Conservation (phyloP, 1,140 invertebrate genomes). For the Neodiprion pinetum region DNA sequence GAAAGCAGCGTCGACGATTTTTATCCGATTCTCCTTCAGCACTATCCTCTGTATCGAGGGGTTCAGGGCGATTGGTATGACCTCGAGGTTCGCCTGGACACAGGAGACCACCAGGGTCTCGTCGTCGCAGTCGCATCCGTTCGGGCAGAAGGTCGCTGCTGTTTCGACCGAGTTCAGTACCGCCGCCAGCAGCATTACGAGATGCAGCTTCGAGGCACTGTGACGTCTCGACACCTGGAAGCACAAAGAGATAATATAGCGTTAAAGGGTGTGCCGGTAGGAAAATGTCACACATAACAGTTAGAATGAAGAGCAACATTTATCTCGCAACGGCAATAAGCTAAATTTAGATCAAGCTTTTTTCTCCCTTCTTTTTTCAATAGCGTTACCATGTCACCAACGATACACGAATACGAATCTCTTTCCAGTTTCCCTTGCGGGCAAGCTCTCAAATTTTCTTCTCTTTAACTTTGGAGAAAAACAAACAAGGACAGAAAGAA, state of each 20-base stretch:
- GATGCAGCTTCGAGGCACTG: slow-evolving; percentile 45
- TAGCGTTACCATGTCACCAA: no score
- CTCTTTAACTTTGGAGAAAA: no score
- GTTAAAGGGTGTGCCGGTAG: background rate
- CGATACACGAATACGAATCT: no score
- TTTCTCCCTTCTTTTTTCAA: no score
- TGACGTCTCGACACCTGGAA: slow-evolving; percentile 47
- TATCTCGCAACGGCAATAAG: no score
- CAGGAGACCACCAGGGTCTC: slow-evolving; percentile 87
- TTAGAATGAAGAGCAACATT: no score
- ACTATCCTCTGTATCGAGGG: slow-evolving; percentile 85
- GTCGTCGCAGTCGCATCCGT: slow-evolving; percentile 85
- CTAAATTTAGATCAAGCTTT: no score
- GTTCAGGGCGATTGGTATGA: slow-evolving; percentile 90
- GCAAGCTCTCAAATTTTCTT: no score
- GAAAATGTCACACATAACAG: no score
- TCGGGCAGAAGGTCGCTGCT: slow-evolving; percentile 71
- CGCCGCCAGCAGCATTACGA: slow-evolving; percentile 45
- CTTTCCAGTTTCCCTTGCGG: no score
- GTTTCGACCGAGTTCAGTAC: slow-evolving; percentile 45
- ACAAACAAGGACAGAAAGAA: no score
- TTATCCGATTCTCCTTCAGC: slow-evolving; percentile 85
- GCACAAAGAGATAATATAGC: slow-evolving; percentile 34
- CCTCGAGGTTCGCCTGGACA: slow-evolving; percentile 82
- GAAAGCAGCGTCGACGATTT: slow-evolving; percentile 82